Conservation (phyloP, 2,888 invertebrate species). For the Nephrocerus scutellatus region DNA sequence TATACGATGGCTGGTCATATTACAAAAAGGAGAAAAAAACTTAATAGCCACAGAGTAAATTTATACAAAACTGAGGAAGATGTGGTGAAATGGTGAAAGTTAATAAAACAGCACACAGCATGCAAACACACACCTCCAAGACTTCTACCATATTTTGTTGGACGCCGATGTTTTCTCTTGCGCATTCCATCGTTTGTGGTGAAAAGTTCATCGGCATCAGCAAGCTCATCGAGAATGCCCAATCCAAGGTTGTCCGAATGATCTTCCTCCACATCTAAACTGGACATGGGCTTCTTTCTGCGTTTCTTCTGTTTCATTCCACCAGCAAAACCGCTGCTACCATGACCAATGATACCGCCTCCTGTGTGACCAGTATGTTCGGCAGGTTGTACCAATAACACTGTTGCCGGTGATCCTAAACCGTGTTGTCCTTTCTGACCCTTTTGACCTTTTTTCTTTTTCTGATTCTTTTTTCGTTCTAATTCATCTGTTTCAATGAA, state of each 20-base stretch:
- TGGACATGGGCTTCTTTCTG: constrained; percentile 32
- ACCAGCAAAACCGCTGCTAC: no score
- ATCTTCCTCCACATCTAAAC: constrained; percentile 23
- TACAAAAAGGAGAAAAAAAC: no score
- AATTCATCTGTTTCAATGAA: constrained; percentile 36
- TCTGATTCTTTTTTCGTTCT: constrained; percentile 20
- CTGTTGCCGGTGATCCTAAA: constrained; percentile 32
- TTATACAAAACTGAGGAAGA: constrained; percentile 5
- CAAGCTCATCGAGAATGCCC: constrained; percentile 35
- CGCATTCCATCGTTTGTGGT: constrained; percentile 29
- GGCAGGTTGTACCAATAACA: constrained; percentile 37
- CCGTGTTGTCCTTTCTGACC: constrained; percentile 14
- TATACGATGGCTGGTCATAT: no score
- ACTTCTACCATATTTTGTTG: constrained; percentile 48
- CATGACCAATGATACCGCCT: constrained; percentile 25
- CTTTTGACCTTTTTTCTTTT: constrained; percentile 27
- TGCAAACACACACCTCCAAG: constrained; percentile 46
- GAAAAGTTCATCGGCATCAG: constrained; percentile 24
- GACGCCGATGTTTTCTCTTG: constrained; percentile 40
- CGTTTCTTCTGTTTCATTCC: constrained; percentile 38
- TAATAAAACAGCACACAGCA: constrained; percentile 41
- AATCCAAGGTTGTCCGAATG: constrained; percentile 29
- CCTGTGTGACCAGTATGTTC: constrained; percentile 13
- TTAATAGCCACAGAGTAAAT: background rate
- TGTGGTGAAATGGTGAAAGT: constrained; percentile 38